Evolutionary conservation across 2,113 vertebrate genomes (phyloP), one percentile per base, ranked within the genome.

Genomic region (Seriola dumerili): DNA sequence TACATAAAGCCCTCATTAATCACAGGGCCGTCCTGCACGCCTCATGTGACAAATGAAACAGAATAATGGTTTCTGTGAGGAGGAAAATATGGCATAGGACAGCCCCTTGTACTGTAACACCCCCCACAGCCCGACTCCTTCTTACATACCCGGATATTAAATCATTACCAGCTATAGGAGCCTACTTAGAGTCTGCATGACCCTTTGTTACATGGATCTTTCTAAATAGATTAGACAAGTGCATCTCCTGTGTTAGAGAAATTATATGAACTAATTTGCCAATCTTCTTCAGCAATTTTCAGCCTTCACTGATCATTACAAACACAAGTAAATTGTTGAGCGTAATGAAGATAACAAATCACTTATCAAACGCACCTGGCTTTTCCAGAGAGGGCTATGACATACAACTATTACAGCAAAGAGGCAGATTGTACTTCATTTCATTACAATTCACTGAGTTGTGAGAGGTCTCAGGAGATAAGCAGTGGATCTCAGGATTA

Each of bases 31-130:
- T 90, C 87, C 83, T 85, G 82, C 68, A 74, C 21, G 59, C 78
- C 89, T 85, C 72, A 77, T 82, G 83, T 92, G 93, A 95, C 86
- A 86, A 93, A 94, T 95, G 92, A 86, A 92, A 90, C 75, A 85
- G 92, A 92, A 91, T 92, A 89, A 94, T 93, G 88, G 91, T 76
- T 92, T 89, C 84, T 59, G 74, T 74, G 73, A 86, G 72, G 78
- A 87, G 80, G 62, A 89, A 91, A 85, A 91, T 84, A 85, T 81
- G 77, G 86, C 48, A 75, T 50, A 32, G 64, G 74, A 58, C 23
- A 14, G 70, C 63, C 57, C 65, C 48, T 84, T 75, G 76, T 21
- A 65, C 71, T 69, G 73, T 76, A 82, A 86, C 7, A 61, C 58
- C 55, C 62, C 54, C 68, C 62, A 77, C 25, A 2, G 29, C 29